Conservation (phyloP, 2,888 invertebrate genomes). For the Apotomis capreana region DNA sequence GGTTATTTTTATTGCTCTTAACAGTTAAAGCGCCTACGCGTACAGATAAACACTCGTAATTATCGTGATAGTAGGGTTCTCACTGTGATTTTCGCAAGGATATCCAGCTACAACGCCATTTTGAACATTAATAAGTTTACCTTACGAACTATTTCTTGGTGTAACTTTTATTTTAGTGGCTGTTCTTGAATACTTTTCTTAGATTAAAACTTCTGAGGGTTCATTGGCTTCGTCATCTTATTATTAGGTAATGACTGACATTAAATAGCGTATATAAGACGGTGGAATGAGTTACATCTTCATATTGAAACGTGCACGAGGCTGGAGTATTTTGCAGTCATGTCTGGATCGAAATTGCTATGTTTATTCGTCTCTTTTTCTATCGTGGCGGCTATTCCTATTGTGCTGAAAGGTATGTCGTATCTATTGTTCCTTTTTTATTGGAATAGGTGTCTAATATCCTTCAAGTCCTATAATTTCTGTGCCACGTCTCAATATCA, state of each 20-base stretch:
- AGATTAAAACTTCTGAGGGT: constrained; percentile 6
- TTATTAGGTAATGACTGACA: constrained; percentile 43
- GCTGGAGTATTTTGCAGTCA: constrained; percentile 20
- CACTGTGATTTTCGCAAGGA: constrained; percentile 10
- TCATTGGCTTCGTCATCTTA: constrained; percentile 44
- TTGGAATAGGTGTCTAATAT: not conserved
- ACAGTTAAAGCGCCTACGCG: constrained; percentile 37
- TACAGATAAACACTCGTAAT: constrained; percentile 25
- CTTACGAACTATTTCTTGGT: not conserved
- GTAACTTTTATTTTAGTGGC: not conserved
- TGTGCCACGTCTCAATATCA: not conserved
- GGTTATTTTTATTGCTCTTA: constrained; percentile 33
- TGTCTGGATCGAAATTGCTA: constrained; percentile 32
- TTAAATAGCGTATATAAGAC: constrained; percentile 47
- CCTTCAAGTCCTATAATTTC: too few species aligned
- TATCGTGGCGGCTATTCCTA: constrained; percentile 52
- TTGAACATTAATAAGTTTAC: not conserved
- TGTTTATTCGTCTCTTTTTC: constrained; percentile 43
- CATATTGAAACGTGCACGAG: constrained; percentile 38
- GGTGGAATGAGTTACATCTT: constrained; percentile 36
- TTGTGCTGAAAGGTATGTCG: constrained; percentile 63
- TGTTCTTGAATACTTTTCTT: not conserved
- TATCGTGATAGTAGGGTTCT: constrained; percentile 25
- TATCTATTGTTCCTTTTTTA: constrained; percentile 9
- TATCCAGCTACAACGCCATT: not conserved